Evolutionary conservation across 1,140 invertebrate genomes (phyloP).

Genomic region (Pseudomyrmex sp.): DNA sequence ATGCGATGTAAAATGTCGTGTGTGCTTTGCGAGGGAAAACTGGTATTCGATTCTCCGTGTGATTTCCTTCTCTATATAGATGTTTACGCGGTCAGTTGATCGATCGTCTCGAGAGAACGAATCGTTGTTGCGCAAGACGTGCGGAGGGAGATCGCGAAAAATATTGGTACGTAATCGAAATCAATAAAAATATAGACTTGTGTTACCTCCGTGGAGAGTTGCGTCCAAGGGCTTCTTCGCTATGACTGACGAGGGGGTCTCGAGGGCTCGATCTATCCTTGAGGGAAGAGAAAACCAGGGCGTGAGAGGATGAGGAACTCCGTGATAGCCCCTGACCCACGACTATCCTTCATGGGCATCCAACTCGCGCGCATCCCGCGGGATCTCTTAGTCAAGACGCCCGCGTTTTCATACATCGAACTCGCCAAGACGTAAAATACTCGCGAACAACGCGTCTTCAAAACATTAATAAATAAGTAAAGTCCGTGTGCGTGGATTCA

Average conservation of each 20-base stretch:
- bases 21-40: too few species aligned
- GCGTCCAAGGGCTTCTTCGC: conserved; percentile 62
- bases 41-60: not conserved
- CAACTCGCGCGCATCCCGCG: conserved; percentile 78
- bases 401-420: conserved; percentile 41
- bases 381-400: conserved; percentile 80
- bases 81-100: conserved; percentile 25
- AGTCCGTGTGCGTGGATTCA: too few species aligned
- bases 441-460: not conserved
- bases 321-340: conserved; percentile 83
- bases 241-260: conserved; percentile 83
- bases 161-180: conserved; percentile 77
- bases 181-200: conserved; percentile 82
- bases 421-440: conserved; percentile 27
- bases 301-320: conserved; percentile 79
- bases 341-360: conserved; percentile 83
- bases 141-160: conserved; percentile 35
- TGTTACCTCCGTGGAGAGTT: conserved; percentile 58
- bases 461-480: too few species aligned
- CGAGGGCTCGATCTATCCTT: conserved; percentile 84
- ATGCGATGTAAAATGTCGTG: conserved; percentile 7
- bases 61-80: too few species aligned
- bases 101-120: conserved; percentile 51
- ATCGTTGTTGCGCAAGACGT: not conserved
- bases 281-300: conserved; percentile 71